phyloP scores from a whole-genome alignment of 2,888 invertebrate genomes.

The Eucriotettix oculatus region DNA sequence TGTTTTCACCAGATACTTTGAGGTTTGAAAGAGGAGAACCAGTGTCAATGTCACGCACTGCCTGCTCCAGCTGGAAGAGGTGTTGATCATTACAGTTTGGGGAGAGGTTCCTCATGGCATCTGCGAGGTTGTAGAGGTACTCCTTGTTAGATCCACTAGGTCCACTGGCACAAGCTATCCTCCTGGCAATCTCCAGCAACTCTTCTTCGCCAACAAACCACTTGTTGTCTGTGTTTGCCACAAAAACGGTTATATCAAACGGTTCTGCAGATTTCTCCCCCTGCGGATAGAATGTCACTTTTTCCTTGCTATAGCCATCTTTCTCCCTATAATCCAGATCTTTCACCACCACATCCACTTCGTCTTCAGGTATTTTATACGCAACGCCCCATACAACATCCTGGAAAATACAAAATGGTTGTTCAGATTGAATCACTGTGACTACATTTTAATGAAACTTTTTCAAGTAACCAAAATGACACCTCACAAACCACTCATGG shows the following conservation, averaged over 20 bases:
- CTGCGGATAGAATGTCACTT: slow-evolving; percentile 52
- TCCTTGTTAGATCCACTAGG: slow-evolving; percentile 85
- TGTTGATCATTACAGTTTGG: slow-evolving; percentile 61
- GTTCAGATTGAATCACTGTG: too few relatives aligned
- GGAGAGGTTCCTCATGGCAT: slow-evolving; percentile 56
- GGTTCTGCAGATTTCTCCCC: slow-evolving; percentile 25
- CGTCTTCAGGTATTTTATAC: slow-evolving; percentile 59
- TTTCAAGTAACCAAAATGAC: too few relatives aligned
- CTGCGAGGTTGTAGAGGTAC: slow-evolving; percentile 72
- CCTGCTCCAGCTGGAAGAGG: slow-evolving; percentile 51
- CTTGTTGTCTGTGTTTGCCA: slow-evolving; percentile 66
- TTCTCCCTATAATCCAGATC: slow-evolving; percentile 85
- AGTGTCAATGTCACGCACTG: slow-evolving; percentile 23
- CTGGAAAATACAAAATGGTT: slow-evolving; percentile 18
- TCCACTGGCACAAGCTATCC: slow-evolving; percentile 56
- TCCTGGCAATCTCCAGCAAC: slow-evolving; percentile 58
- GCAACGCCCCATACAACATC: slow-evolving; percentile 81
- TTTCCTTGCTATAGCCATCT: slow-evolving; percentile 68
- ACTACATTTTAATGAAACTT: too few relatives aligned
- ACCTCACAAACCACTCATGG: too few relatives aligned
- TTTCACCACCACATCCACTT: slow-evolving; percentile 50
- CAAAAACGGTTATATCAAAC: slow-evolving; percentile 59
- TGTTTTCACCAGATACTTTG: too few relatives aligned
- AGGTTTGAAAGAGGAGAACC: too few relatives aligned
- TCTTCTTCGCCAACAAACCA: slow-evolving; percentile 65